Conservation (phyloP, 1,140 invertebrate species). For the Zophobas atratus region DNA sequence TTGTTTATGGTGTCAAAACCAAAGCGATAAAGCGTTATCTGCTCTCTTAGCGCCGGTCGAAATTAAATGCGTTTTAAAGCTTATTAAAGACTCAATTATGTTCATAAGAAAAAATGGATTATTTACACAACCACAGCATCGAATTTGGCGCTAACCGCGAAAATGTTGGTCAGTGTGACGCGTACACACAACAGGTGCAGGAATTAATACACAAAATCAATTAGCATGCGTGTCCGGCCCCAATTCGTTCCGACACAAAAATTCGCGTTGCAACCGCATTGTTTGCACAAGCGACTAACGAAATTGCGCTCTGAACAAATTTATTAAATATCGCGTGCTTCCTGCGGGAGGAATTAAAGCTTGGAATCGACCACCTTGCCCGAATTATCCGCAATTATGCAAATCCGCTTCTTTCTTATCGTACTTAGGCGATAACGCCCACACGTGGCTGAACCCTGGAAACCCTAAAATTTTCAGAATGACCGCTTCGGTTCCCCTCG, state of each 20-base stretch:
- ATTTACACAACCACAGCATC: no score
- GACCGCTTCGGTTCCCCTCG: slow-evolving; percentile 13
- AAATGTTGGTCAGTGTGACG: not conserved
- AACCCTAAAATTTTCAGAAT: slow-evolving; percentile 43
- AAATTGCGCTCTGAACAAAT: slow-evolving; percentile 25
- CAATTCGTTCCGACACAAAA: slow-evolving; percentile 16
- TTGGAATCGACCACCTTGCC: slow-evolving; percentile 27
- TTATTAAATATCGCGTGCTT: slow-evolving; percentile 41
- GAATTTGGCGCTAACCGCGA: not conserved
- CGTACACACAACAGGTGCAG: slow-evolving; percentile 11
- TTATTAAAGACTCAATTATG: slow-evolving; percentile 10
- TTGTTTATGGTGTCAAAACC: slow-evolving; percentile 22
- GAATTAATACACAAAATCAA: slow-evolving; percentile 19
- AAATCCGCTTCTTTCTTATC: slow-evolving; percentile 32
- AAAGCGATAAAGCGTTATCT: slow-evolving; percentile 14
- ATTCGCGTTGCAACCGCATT: slow-evolving; percentile 31
- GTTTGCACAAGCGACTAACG: slow-evolving; percentile 44
- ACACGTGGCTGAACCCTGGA: slow-evolving; percentile 21
- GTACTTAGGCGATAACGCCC: slow-evolving; percentile 10
- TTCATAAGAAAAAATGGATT: no score
- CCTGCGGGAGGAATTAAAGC: slow-evolving; percentile 33
- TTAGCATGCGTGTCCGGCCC: slow-evolving; percentile 25
- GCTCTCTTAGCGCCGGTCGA: slow-evolving; percentile 7
- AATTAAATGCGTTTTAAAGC: slow-evolving; percentile 24
- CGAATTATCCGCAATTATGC: slow-evolving; percentile 47